phyloP scores from a whole-genome alignment of 2,888 invertebrate genomes.

The Bhutanitis thaidina region DNA sequence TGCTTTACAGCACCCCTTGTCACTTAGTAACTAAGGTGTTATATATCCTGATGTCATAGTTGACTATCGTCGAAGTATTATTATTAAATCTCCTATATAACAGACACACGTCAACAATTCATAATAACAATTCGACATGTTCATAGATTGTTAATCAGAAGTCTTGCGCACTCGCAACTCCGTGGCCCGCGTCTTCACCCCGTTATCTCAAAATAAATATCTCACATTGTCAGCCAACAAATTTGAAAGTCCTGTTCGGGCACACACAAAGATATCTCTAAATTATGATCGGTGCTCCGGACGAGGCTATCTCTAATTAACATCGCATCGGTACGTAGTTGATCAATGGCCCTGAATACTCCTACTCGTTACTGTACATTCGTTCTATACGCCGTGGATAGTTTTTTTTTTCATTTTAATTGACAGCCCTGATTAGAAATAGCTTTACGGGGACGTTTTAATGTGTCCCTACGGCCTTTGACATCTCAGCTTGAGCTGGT shows the following conservation, averaged over 20 bases:
- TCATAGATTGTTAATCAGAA: slow-evolving; percentile 4
- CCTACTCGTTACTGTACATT: slow-evolving; percentile 10
- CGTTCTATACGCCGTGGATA: slow-evolving; percentile 12
- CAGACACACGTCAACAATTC: slow-evolving; percentile 10
- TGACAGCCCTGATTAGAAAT: slow-evolving; percentile 19
- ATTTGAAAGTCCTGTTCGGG: slow-evolving; percentile 50
- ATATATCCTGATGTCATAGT: too few species aligned
- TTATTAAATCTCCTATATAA: too few species aligned
- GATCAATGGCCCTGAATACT: slow-evolving; percentile 39
- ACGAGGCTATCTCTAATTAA: slow-evolving; percentile 59
- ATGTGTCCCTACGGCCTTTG: slow-evolving; percentile 19
- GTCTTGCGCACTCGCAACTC: slow-evolving; percentile 3
- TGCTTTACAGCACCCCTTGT: too few species aligned
- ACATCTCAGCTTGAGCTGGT: slow-evolving; percentile 3
- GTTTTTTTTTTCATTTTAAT: too few species aligned
- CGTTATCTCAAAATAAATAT: slow-evolving; percentile 45
- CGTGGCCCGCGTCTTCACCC: slow-evolving; percentile 15
- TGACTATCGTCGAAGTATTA: too few species aligned
- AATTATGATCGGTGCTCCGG: slow-evolving; percentile 15
- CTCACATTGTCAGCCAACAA: slow-evolving; percentile 48
- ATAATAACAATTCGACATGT: slow-evolving; percentile 11
- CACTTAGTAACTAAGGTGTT: too few species aligned
- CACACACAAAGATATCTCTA: slow-evolving; percentile 21
- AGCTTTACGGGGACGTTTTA: slow-evolving; percentile 14
- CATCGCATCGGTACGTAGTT: slow-evolving; percentile 38